Evolutionary conservation across 1,140 invertebrate species (phyloP), one percentile per base, ranked within the genome.

Genomic region (Melanaphis sacchari): DNA sequence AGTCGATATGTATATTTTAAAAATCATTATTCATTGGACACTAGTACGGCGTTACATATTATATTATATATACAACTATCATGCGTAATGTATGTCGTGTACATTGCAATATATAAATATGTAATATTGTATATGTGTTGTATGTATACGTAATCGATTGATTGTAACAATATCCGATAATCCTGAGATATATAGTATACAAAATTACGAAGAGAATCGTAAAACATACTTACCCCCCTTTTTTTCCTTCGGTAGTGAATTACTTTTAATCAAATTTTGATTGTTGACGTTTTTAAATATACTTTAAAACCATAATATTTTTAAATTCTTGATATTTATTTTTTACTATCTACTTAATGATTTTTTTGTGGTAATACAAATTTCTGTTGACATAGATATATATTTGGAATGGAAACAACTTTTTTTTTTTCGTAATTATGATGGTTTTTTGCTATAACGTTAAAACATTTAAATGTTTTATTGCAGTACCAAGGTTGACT

Each of bases 21-120:
- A 66, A 76, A 76, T 76, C 59, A 76, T 18, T 76, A 76, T 76
- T 76, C 59, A n/a, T 76, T 76, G n/a, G 59, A 76, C 59, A 76
- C 4, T n/a, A 18, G 31, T n/a, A n/a, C 31, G 6, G 59, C 15
- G 15, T 76, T 76, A 76, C 59, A n/a, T 76, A 76, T 66, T 66
- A n/a, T 66, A n/a, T 66, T 66, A 11, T 59, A 66, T 76, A 76
- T 76, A 31, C 54, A 76, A 15, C n/a, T 15, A n/a, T 76, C 31
- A 21, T 76, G 59, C 59, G 59, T n/a, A 76, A 76, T 76, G 18
- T 76, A n/a, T 76, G n/a, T 76, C 59, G 59, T n/a, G 59, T 76
- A 76, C 31, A 49, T 49, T 76, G n/a, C 59, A n/a, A 15, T 76
- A 18, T 76, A 76, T 76, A 76, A 76, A 76, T n/a, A 76, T 76